Percentiles rank a stretch among this genome's conserved stretches.
Evolutionary conservation across 2,797 vertebrate genomes (phyloP).

Genomic region (Hemitrygon akajei): DNA sequence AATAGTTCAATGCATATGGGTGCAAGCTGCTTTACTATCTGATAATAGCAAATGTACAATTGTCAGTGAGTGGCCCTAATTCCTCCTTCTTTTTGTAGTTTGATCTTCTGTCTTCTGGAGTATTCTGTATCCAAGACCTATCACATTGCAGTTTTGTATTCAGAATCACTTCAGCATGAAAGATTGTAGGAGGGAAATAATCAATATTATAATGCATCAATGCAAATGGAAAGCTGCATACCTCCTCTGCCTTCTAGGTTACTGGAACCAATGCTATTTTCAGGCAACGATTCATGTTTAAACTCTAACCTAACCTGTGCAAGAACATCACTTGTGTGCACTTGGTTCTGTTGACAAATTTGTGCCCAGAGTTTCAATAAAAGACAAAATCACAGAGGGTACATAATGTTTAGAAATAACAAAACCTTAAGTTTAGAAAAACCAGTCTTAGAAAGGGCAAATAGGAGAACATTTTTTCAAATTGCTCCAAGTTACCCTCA

Average conservation of each 20-base stretch:
- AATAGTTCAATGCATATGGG: no score
- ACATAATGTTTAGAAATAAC: neutral
- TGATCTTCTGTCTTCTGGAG: no score
- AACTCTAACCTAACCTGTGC: no score
- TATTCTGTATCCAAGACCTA: neutral
- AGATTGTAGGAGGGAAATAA: neutral
- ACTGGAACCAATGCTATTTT: neutral
- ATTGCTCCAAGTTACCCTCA: neutral
- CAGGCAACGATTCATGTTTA: no score
- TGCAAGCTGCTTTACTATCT: no score
- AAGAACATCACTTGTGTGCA: no score
- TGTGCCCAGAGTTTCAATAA: neutral
- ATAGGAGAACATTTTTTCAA: neutral
- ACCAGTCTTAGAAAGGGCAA: neutral
- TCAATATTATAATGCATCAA: neutral
- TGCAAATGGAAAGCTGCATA: neutral
- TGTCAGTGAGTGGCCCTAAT: no score
- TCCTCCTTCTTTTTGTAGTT: no score
- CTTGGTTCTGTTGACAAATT: no score
- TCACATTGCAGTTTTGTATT: neutral
- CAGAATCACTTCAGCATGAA: neutral
- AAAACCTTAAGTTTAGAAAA: neutral
- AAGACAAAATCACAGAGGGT: neutral
- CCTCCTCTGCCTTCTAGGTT: neutral
- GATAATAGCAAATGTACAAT: no score